Conservation (phyloP, 2,797 vertebrate species). For the Caiman crocodilus region DNA sequence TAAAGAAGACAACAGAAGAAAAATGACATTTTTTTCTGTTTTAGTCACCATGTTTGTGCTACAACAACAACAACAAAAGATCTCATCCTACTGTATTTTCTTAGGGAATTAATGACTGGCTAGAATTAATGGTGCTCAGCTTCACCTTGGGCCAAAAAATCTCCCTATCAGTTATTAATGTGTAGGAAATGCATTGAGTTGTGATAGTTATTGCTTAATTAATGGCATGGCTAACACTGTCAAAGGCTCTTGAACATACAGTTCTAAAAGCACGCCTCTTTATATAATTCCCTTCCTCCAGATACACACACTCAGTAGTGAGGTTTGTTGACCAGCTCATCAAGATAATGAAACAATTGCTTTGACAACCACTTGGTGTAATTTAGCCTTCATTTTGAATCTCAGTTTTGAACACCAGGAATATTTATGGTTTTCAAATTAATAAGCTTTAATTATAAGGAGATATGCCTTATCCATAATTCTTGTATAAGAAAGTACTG, state of each 20-base stretch:
- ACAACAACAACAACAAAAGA: neutral
- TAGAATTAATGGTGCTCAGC: neutral
- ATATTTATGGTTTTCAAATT: neutral
- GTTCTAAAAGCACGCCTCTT: conserved; percentile 6
- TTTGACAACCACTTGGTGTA: conserved; percentile 19
- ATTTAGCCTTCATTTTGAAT: neutral
- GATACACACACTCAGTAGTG: neutral
- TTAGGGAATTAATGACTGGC: neutral
- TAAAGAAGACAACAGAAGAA: neutral
- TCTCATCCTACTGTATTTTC: neutral
- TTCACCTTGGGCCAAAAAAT: neutral
- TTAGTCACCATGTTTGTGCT: neutral
- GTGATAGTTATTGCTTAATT: conserved; percentile 2
- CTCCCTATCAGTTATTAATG: conserved; percentile 1
- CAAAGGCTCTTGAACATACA: neutral
- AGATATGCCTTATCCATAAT: neutral
- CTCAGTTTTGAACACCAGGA: neutral
- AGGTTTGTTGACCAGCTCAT: conserved; percentile 4
- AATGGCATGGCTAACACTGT: neutral
- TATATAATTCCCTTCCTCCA: neutral
- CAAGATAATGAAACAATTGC: conserved; percentile 24
- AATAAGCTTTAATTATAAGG: neutral
- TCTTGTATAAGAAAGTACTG: neutral
- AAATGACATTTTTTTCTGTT: neutral
- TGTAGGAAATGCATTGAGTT: neutral